Evolutionary conservation across 2,888 invertebrate genomes (phyloP).

Genomic region (Lampropteryx suffumata): DNA sequence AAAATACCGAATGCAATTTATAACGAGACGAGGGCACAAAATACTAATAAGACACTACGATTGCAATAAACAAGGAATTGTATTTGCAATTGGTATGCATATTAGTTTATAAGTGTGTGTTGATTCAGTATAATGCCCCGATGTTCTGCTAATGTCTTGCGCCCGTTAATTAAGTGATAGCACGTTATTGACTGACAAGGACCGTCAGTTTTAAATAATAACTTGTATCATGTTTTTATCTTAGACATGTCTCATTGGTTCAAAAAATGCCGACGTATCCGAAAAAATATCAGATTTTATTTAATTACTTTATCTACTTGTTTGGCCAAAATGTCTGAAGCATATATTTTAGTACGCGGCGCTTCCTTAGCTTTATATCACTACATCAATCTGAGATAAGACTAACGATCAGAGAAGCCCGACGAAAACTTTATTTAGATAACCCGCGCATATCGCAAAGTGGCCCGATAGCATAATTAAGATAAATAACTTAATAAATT

Average conservation of each 20-base stretch:
- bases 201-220: not conserved
- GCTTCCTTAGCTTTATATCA: conserved; percentile 15
- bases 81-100: conserved; percentile 27
- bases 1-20: conserved; percentile 15
- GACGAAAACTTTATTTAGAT: conserved; percentile 46
- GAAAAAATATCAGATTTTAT: too few relatives aligned
- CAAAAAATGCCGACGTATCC: too few relatives aligned
- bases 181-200: not conserved
- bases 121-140: conserved; percentile 42
- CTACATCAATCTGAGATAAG: conserved; percentile 21
- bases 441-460: conserved; percentile 41
- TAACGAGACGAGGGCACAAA: conserved; percentile 16
- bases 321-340: too few relatives aligned
- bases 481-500: conserved; percentile 51
- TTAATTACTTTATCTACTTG: too few relatives aligned
- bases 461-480: conserved; percentile 54
- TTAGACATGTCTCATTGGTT: too few relatives aligned
- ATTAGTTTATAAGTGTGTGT: conserved; percentile 38
- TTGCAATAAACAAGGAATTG: conserved; percentile 26
- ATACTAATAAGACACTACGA: conserved; percentile 24
- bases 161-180: conserved; percentile 14
- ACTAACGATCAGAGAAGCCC: conserved; percentile 35
- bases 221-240: not conserved
- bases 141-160: conserved; percentile 35
- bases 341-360: conserved; percentile 4